Conservation (phyloP, 2,113 vertebrate genomes). For the Pteruthius melanotis region DNA sequence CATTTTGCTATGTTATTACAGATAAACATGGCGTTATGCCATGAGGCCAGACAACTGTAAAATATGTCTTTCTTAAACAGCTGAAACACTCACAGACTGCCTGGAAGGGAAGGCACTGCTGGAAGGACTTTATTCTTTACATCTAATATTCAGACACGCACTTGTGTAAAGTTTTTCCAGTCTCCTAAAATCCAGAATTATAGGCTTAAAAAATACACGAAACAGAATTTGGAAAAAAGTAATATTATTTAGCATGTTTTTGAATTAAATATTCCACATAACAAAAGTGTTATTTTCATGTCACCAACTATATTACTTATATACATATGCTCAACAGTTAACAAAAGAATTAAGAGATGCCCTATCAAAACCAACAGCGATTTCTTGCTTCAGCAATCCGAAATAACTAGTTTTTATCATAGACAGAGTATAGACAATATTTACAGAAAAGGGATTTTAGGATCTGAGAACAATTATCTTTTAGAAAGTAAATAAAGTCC, state of each 20-base stretch:
- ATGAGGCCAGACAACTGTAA: background rate
- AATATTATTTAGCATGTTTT: conserved; percentile 79
- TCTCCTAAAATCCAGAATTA: background rate
- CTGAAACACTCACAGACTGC: background rate
- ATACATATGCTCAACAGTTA: conserved; percentile 69
- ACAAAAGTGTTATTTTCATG: conserved; percentile 74
- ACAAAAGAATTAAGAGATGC: conserved; percentile 60
- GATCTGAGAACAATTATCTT: conserved; percentile 53
- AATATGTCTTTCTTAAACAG: background rate
- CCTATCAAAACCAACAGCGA: conserved; percentile 64
- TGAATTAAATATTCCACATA: conserved; percentile 84
- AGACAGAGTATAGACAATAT: conserved; percentile 63
- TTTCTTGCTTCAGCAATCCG: conserved; percentile 45
- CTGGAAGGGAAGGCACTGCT: background rate
- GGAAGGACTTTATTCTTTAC: background rate
- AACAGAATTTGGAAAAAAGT: conserved; percentile 72
- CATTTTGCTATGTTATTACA: background rate
- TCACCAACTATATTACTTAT: conserved; percentile 71
- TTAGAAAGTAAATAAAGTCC: conserved; percentile 57
- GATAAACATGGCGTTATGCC: background rate
- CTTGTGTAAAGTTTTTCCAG: conserved; percentile 3
- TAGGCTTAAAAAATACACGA: conserved; percentile 63
- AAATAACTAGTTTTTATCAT: conserved; percentile 50
- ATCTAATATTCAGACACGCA: background rate
- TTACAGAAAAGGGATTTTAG: conserved; percentile 53